These are phyloP conservation scores for Bruchidius siliquastri DNA, from an alignment of 2,888 invertebrate species.

Conservation along the genomic window DNA sequence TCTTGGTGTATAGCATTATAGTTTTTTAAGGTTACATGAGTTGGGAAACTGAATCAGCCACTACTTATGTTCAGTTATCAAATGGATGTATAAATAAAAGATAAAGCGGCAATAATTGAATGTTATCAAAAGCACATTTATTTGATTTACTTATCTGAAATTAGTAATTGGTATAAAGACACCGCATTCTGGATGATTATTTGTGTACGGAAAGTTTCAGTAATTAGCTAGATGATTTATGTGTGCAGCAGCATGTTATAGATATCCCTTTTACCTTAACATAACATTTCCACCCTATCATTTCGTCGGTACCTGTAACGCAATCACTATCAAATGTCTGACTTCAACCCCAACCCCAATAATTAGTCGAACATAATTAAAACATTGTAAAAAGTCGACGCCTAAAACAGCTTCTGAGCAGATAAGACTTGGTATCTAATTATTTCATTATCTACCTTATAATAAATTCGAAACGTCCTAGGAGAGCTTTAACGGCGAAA, in stretches of 20 bases:
- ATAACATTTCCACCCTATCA: too few relatives aligned
- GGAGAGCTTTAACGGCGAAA: neutral
- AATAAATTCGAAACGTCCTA: neutral
- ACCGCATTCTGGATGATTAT: neutral
- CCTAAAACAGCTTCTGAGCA: too few relatives aligned
- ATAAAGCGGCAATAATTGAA: neutral
- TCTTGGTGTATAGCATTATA: neutral
- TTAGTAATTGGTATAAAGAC: neutral
- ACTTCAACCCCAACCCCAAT: too few relatives aligned
- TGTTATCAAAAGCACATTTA: neutral
- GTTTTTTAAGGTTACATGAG: neutral
- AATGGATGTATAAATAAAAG: neutral
- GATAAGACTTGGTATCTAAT: neutral
- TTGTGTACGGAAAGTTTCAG: neutral
- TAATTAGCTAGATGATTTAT: neutral
- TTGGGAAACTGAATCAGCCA: neutral
- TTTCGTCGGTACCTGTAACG: too few relatives aligned
- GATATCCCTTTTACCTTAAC: too few relatives aligned
- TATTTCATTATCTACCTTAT: neutral
- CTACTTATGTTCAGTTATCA: neutral
- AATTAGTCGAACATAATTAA: too few relatives aligned
- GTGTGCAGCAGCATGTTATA: too few relatives aligned
- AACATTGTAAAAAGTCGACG: too few relatives aligned
- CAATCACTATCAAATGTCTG: too few relatives aligned
- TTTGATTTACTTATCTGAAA: neutral